Conservation (phyloP, 2,888 invertebrate species). For the Formica aserva region DNA sequence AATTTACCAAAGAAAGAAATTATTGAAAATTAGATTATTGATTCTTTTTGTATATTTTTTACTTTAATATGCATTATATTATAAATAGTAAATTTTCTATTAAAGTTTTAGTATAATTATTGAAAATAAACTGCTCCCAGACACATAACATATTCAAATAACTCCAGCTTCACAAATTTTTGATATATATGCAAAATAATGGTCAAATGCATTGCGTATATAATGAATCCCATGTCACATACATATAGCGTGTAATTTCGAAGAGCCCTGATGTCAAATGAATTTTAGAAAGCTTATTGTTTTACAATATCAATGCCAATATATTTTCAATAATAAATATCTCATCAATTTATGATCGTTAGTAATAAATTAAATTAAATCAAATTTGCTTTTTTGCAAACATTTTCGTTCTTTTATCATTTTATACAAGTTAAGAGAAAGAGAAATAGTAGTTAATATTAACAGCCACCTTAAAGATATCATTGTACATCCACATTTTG, state of each 20-base stretch:
- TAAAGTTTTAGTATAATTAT: neutral
- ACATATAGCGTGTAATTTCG: neutral
- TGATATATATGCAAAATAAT: slow-evolving; percentile 14
- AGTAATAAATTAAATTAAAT: slow-evolving; percentile 16
- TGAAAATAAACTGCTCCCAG: neutral
- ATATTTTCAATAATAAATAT: slow-evolving; percentile 12
- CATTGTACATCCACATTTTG: slow-evolving; percentile 46
- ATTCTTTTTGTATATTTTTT: neutral
- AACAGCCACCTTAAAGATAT: slow-evolving; percentile 20
- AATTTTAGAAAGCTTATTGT: slow-evolving; percentile 7
- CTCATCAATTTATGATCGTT: neutral
- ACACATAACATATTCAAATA: slow-evolving; percentile 20
- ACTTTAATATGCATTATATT: neutral
- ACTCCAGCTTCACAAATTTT: neutral
- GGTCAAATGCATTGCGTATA: neutral
- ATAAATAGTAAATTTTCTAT: neutral
- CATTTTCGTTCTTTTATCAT: neutral
- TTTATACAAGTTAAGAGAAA: neutral
- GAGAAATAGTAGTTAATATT: neutral
- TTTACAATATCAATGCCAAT: neutral
- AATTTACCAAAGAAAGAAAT: neutral
- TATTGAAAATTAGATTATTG: neutral
- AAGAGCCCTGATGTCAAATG: slow-evolving; percentile 16
- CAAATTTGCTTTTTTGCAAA: neutral
- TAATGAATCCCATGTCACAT: neutral